phyloP scores from a whole-genome alignment of 2,888 invertebrate species.

The Balanococcus diminutus region DNA sequence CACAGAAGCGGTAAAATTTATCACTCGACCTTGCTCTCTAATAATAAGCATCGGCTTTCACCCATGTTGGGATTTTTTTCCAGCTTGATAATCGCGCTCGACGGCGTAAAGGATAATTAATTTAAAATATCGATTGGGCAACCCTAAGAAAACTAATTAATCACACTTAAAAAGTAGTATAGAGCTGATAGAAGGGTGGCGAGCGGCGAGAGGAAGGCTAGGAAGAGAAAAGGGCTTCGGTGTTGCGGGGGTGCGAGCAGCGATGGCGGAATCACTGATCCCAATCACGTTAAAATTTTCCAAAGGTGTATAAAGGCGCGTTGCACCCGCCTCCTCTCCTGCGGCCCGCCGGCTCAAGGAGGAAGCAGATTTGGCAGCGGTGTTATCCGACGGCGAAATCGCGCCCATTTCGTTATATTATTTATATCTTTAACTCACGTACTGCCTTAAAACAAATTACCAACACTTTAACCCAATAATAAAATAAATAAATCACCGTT shows the following conservation, averaged over 20 bases:
- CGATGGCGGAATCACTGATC: slow-evolving; percentile 16
- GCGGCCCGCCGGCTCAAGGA: not conserved
- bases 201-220: not conserved
- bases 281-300: slow-evolving; percentile 28
- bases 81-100: slow-evolving; percentile 25
- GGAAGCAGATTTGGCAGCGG: slow-evolving; percentile 45
- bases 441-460: slow-evolving; percentile 52
- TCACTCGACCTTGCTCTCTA: slow-evolving; percentile 25
- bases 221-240: not conserved
- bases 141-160: slow-evolving; percentile 34
- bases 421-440: slow-evolving; percentile 52
- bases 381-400: slow-evolving; percentile 45
- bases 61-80: slow-evolving; percentile 1
- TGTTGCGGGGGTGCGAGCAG: not conserved
- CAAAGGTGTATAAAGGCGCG: not conserved
- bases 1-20: slow-evolving; percentile 11
- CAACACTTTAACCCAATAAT: slow-evolving; percentile 54
- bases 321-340: not conserved
- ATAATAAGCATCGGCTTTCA: slow-evolving; percentile 3
- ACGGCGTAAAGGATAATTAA: slow-evolving; percentile 26
- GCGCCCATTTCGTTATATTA: slow-evolving; percentile 43
- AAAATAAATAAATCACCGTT: slow-evolving; percentile 54
- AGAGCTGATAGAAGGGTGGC: not conserved
- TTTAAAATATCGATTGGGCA: slow-evolving; percentile 29
- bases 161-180: slow-evolving; percentile 9